Evolutionary conservation across 2,888 invertebrate species (phyloP).

Genomic region (Eilema griseolum): DNA sequence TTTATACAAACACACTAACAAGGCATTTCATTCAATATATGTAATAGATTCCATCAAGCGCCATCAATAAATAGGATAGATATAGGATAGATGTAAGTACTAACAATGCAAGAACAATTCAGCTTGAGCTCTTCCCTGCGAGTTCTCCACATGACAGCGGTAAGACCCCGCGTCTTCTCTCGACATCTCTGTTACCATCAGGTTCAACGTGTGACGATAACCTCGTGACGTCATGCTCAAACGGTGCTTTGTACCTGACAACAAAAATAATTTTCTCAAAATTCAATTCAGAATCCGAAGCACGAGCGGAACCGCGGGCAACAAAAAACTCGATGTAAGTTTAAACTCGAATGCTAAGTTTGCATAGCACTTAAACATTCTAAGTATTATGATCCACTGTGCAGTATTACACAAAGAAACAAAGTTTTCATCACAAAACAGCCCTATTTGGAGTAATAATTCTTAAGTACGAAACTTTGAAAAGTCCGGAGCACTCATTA

Average conservation of each 20-base stretch:
- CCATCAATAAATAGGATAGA: background rate
- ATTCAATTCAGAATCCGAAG: too few species aligned
- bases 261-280: background rate
- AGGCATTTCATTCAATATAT: too few species aligned
- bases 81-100: conserved; percentile 55
- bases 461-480: conserved; percentile 26
- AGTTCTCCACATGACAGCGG: conserved; percentile 90
- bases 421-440: conserved; percentile 26
- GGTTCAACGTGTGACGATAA: conserved; percentile 88
- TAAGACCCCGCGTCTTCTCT: conserved; percentile 89
- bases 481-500: conserved; percentile 30
- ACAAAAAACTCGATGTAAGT: background rate
- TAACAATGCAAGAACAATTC: conserved; percentile 90
- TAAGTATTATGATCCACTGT: background rate
- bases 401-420: background rate
- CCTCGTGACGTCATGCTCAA: conserved; percentile 68
- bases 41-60: too few species aligned
- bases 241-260: conserved; percentile 73
- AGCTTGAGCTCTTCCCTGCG: conserved; percentile 89
- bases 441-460: conserved; percentile 27
- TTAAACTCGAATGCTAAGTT: background rate
- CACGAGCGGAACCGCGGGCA: too few species aligned
- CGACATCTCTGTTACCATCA: conserved; percentile 87
- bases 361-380: background rate
- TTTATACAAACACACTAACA: too few species aligned